Percentiles rank a stretch among this genome's conserved stretches.
phyloP scores from a whole-genome alignment of 1,140 invertebrate genomes.

The Gryon sp. region DNA sequence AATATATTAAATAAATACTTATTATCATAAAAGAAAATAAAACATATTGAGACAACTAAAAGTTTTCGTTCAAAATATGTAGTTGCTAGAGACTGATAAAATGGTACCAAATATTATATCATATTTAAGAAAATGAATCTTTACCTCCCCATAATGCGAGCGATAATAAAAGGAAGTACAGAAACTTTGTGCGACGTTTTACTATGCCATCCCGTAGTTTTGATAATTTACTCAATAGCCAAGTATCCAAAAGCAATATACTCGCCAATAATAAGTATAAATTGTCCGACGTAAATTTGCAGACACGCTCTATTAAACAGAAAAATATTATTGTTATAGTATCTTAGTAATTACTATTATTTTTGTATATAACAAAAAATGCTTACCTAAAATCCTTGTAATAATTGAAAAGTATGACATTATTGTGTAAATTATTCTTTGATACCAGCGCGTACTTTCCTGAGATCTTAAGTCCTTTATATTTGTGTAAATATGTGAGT shows the following conservation, averaged over 20 bases:
- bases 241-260: conserved; percentile 71
- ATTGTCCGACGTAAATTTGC: conserved; percentile 64
- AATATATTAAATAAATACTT: too few species aligned
- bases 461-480: conserved; percentile 34
- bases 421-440: conserved; percentile 44
- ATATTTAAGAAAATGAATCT: conserved; percentile 5
- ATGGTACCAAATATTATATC: not conserved
- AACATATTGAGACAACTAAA: too few species aligned
- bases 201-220: conserved; percentile 59
- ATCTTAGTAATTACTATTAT: too few species aligned
- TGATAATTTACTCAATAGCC: conserved; percentile 71
- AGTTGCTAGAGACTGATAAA: too few species aligned
- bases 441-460: conserved; percentile 54
- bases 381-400: conserved; percentile 59
- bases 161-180: conserved; percentile 71
- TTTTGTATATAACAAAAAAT: not conserved
- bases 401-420: conserved; percentile 54
- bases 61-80: too few species aligned
- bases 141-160: conserved; percentile 72
- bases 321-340: not conserved
- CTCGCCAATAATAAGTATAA: conserved; percentile 72
- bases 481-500: too few species aligned
- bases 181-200: conserved; percentile 62
- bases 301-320: conserved; percentile 67
- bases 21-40: too few species aligned